Evolutionary conservation across 2,113 vertebrate genomes (phyloP), one percentile per base, ranked within the genome.

Genomic region (Onychostoma macrolepis): DNA sequence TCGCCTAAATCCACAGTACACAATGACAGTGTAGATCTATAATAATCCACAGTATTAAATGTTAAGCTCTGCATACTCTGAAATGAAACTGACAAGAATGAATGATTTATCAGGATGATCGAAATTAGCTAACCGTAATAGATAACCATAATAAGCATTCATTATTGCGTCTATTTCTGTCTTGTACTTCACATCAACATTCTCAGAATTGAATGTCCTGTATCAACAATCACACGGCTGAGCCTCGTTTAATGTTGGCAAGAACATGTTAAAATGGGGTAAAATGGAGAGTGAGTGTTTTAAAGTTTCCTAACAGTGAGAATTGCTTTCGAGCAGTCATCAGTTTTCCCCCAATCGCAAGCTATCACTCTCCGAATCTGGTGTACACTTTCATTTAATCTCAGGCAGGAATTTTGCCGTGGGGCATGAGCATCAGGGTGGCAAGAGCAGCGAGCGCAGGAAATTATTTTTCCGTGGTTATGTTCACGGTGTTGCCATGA

Each of bases 401-500:
- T 43, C 45, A 24, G 79, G 71, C 11, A 71, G 86, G 72, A 83
- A 79, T 80, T 58, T 79, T 76, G 45, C 69, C 2, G 11, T 36
- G 58, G 58, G 67, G 53, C 58, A 33, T 24, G 38, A 76, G 30
- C 71, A 17, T 26, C 69, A 45, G 7, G 24, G 50, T 80, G 69
- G 36, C 21, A 72, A 38, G 86, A 41, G 56, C 24, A 63, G 24
- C 7, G 24, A 75, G 75, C 75, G 24, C 84, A 83, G 28, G 38
- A 79, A 85, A 43, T 26, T 8, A 85, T 67, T 83, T 78, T 78
- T 85, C 69, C 41, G 5, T 77, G 75, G 63, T 86, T 80, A 3
- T 89, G 89, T 91, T 90, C 85, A 84, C 69, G 30, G 63, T 71
- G 89, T 93, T 90, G 87, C 88, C 80, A 90, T 92, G 79, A 87